Evolutionary conservation across 53 echinoderm and acorn worm species (phyloP), one percentile per base, ranked within the genome.

Genomic region (Echinarachnius parma): DNA sequence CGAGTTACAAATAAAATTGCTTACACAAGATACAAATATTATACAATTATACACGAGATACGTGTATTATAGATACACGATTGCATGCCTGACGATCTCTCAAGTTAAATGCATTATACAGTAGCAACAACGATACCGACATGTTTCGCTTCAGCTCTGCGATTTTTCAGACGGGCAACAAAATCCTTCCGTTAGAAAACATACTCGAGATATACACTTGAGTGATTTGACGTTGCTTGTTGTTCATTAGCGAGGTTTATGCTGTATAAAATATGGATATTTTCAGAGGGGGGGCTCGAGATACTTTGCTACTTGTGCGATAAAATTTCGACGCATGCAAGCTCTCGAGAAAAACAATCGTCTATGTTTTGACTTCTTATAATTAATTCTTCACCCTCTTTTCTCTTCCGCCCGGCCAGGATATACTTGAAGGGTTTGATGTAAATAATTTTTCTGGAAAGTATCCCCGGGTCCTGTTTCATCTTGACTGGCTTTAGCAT

Each of bases 371-470:
- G n/a, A n/a, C n/a, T n/a, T n/a, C n/a, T n/a, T n/a, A n/a, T n/a
- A n/a, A n/a, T n/a, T n/a, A n/a, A n/a, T 34, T 44, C 46, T 33
- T 18, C 58, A 13, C 31, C 32, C 61, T 52, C 76, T 32, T 32
- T 55, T 76, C 77, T 48, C 62, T 76, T 35, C 77, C 61, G 61
- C 62, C n/a, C 20, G 50, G n/a, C n/a, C n/a, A n/a, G n/a, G n/a
- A n/a, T n/a, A n/a, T n/a, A n/a, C n/a, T n/a, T n/a, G n/a, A n/a
- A n/a, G n/a, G n/a, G n/a, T n/a, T n/a, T n/a, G n/a, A n/a, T n/a
- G n/a, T n/a, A n/a, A n/a, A n/a, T n/a, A n/a, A n/a, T n/a, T n/a
- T 62, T 36, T 62, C 39, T 39, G 23, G 62, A 62, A 39, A 39
- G 50, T 66, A 19, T 56, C 46, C 29, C 8, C 29, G 42, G 62